Evolutionary conservation across 2,888 invertebrate species (phyloP).

Genomic region (Pristionchus entomophagus): DNA sequence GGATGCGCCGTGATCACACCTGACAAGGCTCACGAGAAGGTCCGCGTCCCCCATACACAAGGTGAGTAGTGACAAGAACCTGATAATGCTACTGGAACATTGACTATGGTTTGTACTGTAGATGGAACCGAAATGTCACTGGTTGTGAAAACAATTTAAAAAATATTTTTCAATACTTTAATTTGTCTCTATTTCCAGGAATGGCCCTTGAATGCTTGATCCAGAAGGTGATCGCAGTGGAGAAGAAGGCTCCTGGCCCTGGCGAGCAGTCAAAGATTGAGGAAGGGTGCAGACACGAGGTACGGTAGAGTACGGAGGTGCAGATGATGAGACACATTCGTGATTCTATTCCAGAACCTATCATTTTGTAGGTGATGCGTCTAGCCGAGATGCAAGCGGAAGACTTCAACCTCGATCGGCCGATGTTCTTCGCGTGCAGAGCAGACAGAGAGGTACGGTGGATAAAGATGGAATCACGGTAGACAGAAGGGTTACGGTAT

Average conservation of each 20-base stretch:
- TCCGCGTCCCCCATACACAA: constrained; percentile 72
- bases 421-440: constrained; percentile 90
- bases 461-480: background rate
- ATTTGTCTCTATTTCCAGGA: constrained; percentile 49
- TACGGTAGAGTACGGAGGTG: background rate
- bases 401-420: constrained; percentile 89
- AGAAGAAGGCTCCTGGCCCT: constrained; percentile 54
- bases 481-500: background rate
- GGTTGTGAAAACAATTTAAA: background rate
- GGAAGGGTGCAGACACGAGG: constrained; percentile 55
- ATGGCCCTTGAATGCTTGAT: constrained; percentile 88
- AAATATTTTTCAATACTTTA: background rate
- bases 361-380: constrained; percentile 83
- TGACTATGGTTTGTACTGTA: background rate
- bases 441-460: constrained; percentile 83
- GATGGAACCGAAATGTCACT: background rate
- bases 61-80: constrained; percentile 50
- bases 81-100: too few species aligned
- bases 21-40: constrained; percentile 69
- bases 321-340: background rate
- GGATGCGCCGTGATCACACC: constrained; percentile 63
- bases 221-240: constrained; percentile 78
- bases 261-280: constrained; percentile 56
- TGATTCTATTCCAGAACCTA: background rate
- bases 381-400: constrained; percentile 92